Conservation (phyloP, 1,140 invertebrate genomes). For the Drosophila trapezifrons region DNA sequence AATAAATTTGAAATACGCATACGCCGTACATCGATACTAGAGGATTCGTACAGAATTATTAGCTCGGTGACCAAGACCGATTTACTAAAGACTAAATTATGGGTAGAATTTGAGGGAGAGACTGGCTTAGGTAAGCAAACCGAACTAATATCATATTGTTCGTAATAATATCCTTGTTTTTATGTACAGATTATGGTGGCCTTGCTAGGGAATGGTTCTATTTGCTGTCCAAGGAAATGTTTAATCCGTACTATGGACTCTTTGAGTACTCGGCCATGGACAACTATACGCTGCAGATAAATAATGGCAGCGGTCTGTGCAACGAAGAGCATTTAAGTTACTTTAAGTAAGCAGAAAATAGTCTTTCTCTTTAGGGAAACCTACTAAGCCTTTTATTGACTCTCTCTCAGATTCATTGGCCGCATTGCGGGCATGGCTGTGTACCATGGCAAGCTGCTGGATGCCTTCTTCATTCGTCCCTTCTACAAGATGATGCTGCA, state of each 20-base stretch:
- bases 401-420: slow-evolving; percentile 92
- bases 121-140: slow-evolving; percentile 87
- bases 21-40: slow-evolving; percentile 94
- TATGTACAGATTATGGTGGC: slow-evolving; percentile 94
- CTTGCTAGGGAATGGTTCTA: slow-evolving; percentile 99
- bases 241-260: slow-evolving; percentile 99
- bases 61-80: slow-evolving; percentile 93
- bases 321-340: slow-evolving; percentile 99
- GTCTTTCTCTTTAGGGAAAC: not conserved
- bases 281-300: slow-evolving; percentile 99
- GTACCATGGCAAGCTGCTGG: slow-evolving; percentile 97
- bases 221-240: slow-evolving; percentile 99
- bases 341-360: slow-evolving; percentile 90
- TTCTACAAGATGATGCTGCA: slow-evolving; percentile 99
- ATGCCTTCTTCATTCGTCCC: slow-evolving; percentile 98
- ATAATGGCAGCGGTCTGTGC: slow-evolving; percentile 97
- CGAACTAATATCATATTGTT: not conserved
- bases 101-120: slow-evolving; percentile 99
- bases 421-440: slow-evolving; percentile 99
- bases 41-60: slow-evolving; percentile 97
- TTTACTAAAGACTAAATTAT: slow-evolving; percentile 97
- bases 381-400: not conserved
- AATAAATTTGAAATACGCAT: slow-evolving; percentile 99
- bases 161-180: not conserved
- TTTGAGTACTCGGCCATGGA: slow-evolving; percentile 99